phyloP scores from a whole-genome alignment of 2,797 vertebrate genomes.

The Sandelia bainsii region DNA sequence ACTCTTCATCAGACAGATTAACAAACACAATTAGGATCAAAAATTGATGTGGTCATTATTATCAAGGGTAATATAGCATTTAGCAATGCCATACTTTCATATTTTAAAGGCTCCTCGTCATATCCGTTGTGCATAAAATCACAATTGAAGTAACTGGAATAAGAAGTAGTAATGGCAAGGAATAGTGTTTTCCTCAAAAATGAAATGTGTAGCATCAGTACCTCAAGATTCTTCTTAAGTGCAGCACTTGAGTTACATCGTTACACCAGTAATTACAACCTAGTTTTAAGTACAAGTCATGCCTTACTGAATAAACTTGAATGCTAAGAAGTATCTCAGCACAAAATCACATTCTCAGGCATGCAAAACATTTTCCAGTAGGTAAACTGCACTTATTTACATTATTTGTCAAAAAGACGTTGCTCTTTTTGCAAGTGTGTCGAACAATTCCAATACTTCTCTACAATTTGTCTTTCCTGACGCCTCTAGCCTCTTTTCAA shows the following conservation, averaged over 20 bases:
- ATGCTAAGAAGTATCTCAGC: neutral
- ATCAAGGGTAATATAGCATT: too few relatives aligned
- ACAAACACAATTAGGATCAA: too few relatives aligned
- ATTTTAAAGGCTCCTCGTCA: too few relatives aligned
- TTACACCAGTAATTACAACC: neutral
- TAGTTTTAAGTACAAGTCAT: neutral
- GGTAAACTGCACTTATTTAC: slow-evolving; percentile 24
- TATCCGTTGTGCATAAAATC: too few relatives aligned
- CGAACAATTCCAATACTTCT: slow-evolving; percentile 15
- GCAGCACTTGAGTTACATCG: neutral
- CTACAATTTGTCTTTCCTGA: neutral
- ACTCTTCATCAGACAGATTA: too few relatives aligned
- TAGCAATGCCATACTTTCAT: too few relatives aligned
- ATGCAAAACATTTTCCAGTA: slow-evolving; percentile 37
- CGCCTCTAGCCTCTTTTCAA: slow-evolving; percentile 12
- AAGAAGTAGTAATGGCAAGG: neutral
- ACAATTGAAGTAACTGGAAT: neutral
- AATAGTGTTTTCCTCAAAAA: neutral
- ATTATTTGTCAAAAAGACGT: slow-evolving; percentile 30
- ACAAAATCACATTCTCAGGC: slow-evolving; percentile 27
- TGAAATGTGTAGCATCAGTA: neutral
- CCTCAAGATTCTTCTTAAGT: neutral
- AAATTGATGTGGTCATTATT: too few relatives aligned
- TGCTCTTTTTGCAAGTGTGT: slow-evolving; percentile 15
- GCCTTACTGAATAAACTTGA: neutral